These are phyloP conservation scores for Erannis defoliaria DNA, from an alignment of 2,888 invertebrate genomes.

Conservation along the genomic window DNA sequence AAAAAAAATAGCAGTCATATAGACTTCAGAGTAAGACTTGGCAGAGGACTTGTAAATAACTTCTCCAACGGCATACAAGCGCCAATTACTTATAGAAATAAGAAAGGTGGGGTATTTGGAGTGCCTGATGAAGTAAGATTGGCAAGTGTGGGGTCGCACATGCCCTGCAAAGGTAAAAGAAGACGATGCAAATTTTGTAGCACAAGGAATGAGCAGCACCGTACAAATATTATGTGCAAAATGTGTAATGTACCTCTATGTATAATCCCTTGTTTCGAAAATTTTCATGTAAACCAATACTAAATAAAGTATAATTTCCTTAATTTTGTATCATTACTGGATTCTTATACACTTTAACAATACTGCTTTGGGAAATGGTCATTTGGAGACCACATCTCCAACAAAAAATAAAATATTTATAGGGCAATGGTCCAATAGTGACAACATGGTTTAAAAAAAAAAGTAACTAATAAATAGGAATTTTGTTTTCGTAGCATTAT, in stretches of 20 bases:
- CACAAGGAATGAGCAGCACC: conserved; percentile 10
- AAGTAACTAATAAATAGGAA: conserved; percentile 11
- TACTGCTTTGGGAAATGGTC: conserved; percentile 10
- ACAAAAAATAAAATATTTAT: conserved; percentile 5
- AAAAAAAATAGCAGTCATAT: conserved; percentile 7
- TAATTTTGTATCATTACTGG: conserved; percentile 11
- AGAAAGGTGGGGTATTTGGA: conserved; percentile 22
- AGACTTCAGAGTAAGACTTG: background rate
- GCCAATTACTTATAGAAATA: conserved; percentile 11
- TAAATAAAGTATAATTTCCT: conserved; percentile 2
- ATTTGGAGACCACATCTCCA: conserved; percentile 14
- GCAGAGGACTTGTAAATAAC: conserved; percentile 1
- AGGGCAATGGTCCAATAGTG: conserved; percentile 13
- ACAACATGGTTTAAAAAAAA: conserved; percentile 11
- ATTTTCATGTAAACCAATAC: conserved; percentile 10
- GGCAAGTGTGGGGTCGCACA: conserved; percentile 12
- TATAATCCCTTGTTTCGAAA: conserved; percentile 6
- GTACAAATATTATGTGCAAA: conserved; percentile 16
- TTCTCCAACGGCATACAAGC: conserved; percentile 11
- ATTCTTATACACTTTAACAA: conserved; percentile 10
- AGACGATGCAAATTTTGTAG: conserved; percentile 20
- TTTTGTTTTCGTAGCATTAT: conserved; percentile 8
- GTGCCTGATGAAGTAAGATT: conserved; percentile 17
- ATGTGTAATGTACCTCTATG: conserved; percentile 20
- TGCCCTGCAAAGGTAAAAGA: conserved; percentile 13